Evolutionary conservation across 2,797 vertebrate species (phyloP).

Genomic region (Moxostoma hubbsi): DNA sequence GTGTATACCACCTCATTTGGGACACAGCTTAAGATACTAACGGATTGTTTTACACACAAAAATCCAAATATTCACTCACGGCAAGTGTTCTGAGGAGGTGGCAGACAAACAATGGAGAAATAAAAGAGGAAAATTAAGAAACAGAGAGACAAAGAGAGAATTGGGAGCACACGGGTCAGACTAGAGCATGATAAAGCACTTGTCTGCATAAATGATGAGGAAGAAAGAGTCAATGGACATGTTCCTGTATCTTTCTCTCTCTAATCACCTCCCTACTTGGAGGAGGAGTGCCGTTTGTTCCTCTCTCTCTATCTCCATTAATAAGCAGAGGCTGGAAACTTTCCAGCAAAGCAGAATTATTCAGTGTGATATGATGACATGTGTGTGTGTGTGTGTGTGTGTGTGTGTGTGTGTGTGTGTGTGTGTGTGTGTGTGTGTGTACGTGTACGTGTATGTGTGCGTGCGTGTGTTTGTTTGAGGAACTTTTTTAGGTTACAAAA

Average conservation of each 20-base stretch:
- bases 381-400: conserved; percentile 12
- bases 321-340: conserved; percentile 45
- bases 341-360: conserved; percentile 44
- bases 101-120: conserved; percentile 29
- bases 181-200: conserved; percentile 31
- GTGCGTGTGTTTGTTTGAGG: neutral
- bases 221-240: no score
- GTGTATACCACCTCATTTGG: no score
- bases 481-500: no score
- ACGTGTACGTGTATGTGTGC: neutral
- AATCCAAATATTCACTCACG: neutral
- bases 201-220: conserved; percentile 38
- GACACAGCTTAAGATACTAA: no score
- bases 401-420: no score
- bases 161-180: conserved; percentile 9
- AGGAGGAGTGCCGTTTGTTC: conserved; percentile 16
- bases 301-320: conserved; percentile 17
- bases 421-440: conserved; percentile 16
- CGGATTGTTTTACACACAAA: no score
- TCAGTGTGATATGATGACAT: conserved; percentile 17
- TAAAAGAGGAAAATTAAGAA: conserved; percentile 31
- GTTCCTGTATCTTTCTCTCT: neutral
- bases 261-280: conserved; percentile 9
- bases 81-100: neutral
- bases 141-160: conserved; percentile 20